Evolutionary conservation across 64 coral and sea anemone species (phyloP).

Genomic region (Porites lutea): DNA sequence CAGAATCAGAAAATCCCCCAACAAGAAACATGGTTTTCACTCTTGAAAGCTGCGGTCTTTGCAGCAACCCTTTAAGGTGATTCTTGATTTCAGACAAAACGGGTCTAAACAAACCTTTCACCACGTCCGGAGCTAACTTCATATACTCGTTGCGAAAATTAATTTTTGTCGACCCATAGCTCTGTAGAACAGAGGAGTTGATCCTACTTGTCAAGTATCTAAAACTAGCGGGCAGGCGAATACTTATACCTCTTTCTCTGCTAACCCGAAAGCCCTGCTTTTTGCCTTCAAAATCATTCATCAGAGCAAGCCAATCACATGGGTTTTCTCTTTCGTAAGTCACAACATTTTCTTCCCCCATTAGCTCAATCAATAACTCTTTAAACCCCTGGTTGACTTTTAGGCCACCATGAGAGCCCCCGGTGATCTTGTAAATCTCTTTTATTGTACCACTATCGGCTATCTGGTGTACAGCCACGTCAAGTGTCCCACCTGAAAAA

Average conservation of each 20-base stretch:
- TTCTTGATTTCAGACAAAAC: not conserved
- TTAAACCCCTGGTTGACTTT: constrained; percentile 42
- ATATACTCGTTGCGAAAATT: not conserved
- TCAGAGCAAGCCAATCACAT: not conserved
- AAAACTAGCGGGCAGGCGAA: not conserved
- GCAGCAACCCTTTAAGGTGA: not conserved
- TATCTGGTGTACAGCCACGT: not conserved
- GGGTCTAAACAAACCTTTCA: not conserved
- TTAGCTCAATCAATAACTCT: not conserved
- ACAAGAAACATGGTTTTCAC: not conserved
- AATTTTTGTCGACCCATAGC: not conserved
- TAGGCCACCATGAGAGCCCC: not conserved
- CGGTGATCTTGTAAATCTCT: constrained; percentile 3
- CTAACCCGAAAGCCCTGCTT: not conserved
- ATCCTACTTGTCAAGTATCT: constrained; percentile 26
- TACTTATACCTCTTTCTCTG: not conserved
- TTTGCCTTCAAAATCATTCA: not conserved
- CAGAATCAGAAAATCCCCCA: constrained; percentile 3
- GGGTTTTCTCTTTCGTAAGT: not conserved
- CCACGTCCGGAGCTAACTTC: not conserved
- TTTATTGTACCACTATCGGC: constrained; percentile 7
- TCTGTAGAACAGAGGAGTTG: too few relatives aligned
- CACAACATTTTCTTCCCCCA: not conserved
- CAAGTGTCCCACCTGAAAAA: not conserved
- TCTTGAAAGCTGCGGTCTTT: not conserved